Conservation (phyloP, 2,888 invertebrate species). For the Galerucella nymphaeae region DNA sequence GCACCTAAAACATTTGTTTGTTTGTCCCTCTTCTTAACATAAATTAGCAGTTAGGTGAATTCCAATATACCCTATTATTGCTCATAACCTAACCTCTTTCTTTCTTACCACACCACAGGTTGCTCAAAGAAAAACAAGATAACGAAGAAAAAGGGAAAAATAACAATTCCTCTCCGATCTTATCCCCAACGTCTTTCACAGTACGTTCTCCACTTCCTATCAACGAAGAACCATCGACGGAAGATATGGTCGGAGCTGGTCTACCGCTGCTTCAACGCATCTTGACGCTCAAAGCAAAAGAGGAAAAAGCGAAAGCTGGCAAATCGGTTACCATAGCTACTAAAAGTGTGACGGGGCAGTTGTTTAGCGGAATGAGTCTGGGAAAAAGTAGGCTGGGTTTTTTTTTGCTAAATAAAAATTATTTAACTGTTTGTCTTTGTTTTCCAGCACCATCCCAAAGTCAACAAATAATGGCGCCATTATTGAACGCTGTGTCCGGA, state of each 20-base stretch:
- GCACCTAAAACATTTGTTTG: no score
- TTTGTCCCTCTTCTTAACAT: no score
- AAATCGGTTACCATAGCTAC: slow-evolving; percentile 48
- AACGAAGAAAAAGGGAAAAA: slow-evolving; percentile 70
- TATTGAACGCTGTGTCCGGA: slow-evolving; percentile 44
- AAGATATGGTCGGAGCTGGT: slow-evolving; percentile 76
- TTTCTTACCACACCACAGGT: slow-evolving; percentile 56
- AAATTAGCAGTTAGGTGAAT: no score
- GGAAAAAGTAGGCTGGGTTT: slow-evolving; percentile 37
- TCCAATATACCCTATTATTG: no score
- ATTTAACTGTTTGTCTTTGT: background rate
- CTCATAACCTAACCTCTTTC: no score
- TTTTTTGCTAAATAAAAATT: no score
- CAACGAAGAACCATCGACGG: slow-evolving; percentile 57
- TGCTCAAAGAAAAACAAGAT: slow-evolving; percentile 86
- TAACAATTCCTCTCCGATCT: slow-evolving; percentile 65
- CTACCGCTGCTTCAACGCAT: slow-evolving; percentile 81
- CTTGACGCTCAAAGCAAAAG: slow-evolving; percentile 79
- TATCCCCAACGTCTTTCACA: slow-evolving; percentile 71
- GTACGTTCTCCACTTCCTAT: slow-evolving; percentile 67
- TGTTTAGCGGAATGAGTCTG: slow-evolving; percentile 47
- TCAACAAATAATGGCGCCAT: slow-evolving; percentile 56
- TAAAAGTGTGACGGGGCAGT: slow-evolving; percentile 45
- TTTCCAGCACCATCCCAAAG: slow-evolving; percentile 46
- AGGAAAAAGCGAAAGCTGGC: slow-evolving; percentile 66